Evolutionary conservation across 2,888 invertebrate genomes (phyloP), one percentile per base, ranked within the genome.

Genomic region (Saturnia japonica): DNA sequence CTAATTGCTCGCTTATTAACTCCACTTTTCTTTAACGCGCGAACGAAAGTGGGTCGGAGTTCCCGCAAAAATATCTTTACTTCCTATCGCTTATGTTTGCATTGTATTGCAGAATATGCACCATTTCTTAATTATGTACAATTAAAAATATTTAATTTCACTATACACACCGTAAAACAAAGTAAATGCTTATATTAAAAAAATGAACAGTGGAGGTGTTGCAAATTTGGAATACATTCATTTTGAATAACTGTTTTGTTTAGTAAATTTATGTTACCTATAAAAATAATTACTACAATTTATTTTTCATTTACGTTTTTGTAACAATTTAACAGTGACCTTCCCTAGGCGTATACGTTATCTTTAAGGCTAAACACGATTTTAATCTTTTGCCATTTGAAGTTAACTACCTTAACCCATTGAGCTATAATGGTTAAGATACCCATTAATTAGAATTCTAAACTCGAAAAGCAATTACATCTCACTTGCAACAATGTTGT

Each of bases 1-100:
- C 19, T 64, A 68, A 62, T 70, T 66, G 70, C 68, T 57, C 68
- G 66, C 54, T 68, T 22, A 51, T 72, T 72, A 70, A 45, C 67
- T 47, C n/a, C 68, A 60, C 47, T 57, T 69, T 72, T 72, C 71
- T 57, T 66, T 60, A 40, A 66, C 68, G 66, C 70, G 34, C 51
- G 45, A 51, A 62, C 66, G 54, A 67, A 67, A 67, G 51, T 68
- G 54, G 51, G 51, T 67, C 64, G 64, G 28, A 34, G 69, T 69
- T 69, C 64, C 69, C 64, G 64, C 47, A 64, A 40, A 40, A 60
- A 60, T 54, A 47, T 40, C 54, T 64, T n/a, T 64, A 64, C 11
- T 40, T 64, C 64, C 64, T 40, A 40, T 40, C 12, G 14, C 40
- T 64, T 16, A n/a, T 8, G 22, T 40, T 64, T 40, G 22, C 22